Evolutionary conservation across 2,888 invertebrate species (phyloP), one percentile per base, ranked within the genome.

Genomic region (Eupeodes luniger): DNA sequence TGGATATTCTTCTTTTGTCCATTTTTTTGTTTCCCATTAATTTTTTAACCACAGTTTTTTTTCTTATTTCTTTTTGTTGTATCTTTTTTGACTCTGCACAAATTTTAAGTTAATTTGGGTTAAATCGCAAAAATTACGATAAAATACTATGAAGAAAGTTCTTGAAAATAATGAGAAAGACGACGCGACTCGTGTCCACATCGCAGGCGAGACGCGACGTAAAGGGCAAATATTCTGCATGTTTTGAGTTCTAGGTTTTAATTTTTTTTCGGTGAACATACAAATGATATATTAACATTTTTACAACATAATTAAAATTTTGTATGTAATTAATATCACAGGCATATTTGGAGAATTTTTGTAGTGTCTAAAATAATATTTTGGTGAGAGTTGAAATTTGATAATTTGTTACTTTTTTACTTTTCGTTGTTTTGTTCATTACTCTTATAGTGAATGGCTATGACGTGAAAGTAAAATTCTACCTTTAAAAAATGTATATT

Each of bases 61-160:
- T 67, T 53, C 1, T 27, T 77, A 27, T 16, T 34, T 53, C 3
- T 53, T 53, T 0, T 59, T 77, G n/a, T 19, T 34, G 16, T 53
- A 27, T 36, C 36, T 40, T 40, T 27, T 40, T 40, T 40, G 40
- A 5, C 36, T 70, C 40, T 62, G 69, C 51, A 69, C 1, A 75
- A 79, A 49, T 69, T 40, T 72, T 9, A 62, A 53, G 62, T 55
- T 80, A 75, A 84, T 84, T 75, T 69, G 6, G 16, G 27, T 44
- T 14, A 53, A 53, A 53, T 12, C 40, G 44, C 53, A 75, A 7
- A 12, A 11, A 11, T 61, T 78, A 55, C 53, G 67, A 61, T 74
- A 61, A 36, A 74, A 66, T 67, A n/a, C 40, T 40, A 64, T 75
- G 61, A 61, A 66, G 67, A 72, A 67, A 61, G 40, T 82, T 82